Evolutionary conservation across 2,113 vertebrate genomes (phyloP).

Genomic region (Lipophrys pholis): DNA sequence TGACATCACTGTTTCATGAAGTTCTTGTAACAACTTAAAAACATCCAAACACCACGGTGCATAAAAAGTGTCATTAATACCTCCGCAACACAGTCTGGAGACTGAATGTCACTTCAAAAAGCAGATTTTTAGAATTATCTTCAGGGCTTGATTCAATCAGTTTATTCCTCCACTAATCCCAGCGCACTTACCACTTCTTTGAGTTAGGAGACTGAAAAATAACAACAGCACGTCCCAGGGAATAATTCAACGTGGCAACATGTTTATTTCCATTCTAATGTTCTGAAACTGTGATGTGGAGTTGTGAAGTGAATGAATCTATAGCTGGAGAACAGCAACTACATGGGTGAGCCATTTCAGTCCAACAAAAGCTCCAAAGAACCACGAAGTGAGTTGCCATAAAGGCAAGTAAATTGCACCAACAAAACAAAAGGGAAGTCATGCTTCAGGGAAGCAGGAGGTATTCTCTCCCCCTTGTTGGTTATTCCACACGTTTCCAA

Average conservation of each 20-base stretch:
- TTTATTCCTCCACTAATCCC: conserved; percentile 24
- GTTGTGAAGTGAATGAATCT: conserved; percentile 12
- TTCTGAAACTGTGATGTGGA: conserved; percentile 13
- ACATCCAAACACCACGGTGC: conserved; percentile 17
- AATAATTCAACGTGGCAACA: not conserved
- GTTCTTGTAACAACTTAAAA: conserved; percentile 4
- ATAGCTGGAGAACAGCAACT: conserved; percentile 25
- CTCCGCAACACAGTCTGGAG: conserved; percentile 15
- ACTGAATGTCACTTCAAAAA: conserved; percentile 36
- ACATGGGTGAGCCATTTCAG: conserved; percentile 38
- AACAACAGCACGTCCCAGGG: conserved; percentile 17
- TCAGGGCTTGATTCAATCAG: conserved; percentile 27
- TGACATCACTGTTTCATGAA: conserved; percentile 11
- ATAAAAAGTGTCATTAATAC: conserved; percentile 24
- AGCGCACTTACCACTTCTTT: conserved; percentile 23
- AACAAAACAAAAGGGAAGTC: conserved; percentile 66
- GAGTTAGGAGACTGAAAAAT: conserved; percentile 10
- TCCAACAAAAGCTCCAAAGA: conserved; percentile 51
- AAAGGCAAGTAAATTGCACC: conserved; percentile 54
- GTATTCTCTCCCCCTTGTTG: conserved; percentile 61
- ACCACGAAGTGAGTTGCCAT: conserved; percentile 39
- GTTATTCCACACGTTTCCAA: conserved; percentile 64
- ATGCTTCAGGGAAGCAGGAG: conserved; percentile 66
- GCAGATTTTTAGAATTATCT: conserved; percentile 36
- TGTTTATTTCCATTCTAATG: conserved; percentile 26